Evolutionary conservation across 2,113 vertebrate genomes (phyloP).

Genomic region (Sinocyclocheilus grahami): DNA sequence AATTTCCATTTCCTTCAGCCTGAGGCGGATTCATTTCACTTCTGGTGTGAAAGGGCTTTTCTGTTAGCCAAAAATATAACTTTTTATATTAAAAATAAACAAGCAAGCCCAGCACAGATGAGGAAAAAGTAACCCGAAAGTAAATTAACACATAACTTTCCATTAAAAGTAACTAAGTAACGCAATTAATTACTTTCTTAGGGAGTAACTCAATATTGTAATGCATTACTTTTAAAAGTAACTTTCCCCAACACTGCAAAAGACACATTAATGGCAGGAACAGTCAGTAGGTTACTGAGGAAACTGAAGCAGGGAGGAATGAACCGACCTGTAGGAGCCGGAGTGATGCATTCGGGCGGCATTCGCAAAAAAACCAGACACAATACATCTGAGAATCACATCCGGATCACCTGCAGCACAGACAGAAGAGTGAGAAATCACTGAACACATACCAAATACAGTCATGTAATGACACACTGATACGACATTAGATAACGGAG

Average conservation of each 20-base stretch:
- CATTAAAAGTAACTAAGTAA: too few species aligned
- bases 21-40: too few species aligned
- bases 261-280: neutral
- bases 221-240: neutral
- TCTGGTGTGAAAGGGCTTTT: too few species aligned
- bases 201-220: neutral
- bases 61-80: too few species aligned
- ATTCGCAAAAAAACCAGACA: slow-evolving; percentile 94
- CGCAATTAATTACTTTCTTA: neutral
- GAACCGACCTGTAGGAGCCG: slow-evolving; percentile 88
- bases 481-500: too few species aligned
- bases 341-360: slow-evolving; percentile 95
- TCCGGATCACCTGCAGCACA: slow-evolving; percentile 87
- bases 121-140: too few species aligned
- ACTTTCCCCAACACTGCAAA: too few species aligned
- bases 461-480: too few species aligned
- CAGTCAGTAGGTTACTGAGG: neutral
- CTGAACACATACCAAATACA: neutral
- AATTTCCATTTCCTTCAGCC: too few species aligned
- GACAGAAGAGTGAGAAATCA: neutral
- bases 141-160: too few species aligned
- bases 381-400: slow-evolving; percentile 92
- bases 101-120: too few species aligned
- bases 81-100: too few species aligned
- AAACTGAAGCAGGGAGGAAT: neutral